Evolutionary conservation across 2,797 vertebrate genomes (phyloP).

Genomic region (Melanotaenia maccullochi): DNA sequence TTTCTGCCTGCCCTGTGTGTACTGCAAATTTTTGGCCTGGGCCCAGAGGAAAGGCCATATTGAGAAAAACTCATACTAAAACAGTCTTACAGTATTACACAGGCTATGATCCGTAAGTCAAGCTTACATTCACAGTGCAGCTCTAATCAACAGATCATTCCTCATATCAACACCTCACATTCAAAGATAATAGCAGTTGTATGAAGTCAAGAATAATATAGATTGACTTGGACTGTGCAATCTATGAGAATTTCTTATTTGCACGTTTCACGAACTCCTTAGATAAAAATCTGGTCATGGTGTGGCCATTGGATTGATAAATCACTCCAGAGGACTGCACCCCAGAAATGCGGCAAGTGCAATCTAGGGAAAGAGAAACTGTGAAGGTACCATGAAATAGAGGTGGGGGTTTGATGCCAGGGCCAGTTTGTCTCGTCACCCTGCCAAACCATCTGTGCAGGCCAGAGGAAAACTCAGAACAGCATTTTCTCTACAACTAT

Average conservation of each 20-base stretch:
- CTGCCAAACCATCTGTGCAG: conserved; percentile 85
- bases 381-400: conserved; percentile 87
- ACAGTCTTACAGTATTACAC: conserved; percentile 61
- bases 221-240: conserved; percentile 31
- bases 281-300: conserved; percentile 49
- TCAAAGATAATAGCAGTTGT: conserved; percentile 65
- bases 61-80: conserved; percentile 37
- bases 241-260: conserved; percentile 38
- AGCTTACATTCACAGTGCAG: conserved; percentile 55
- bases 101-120: conserved; percentile 41
- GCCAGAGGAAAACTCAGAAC: conserved; percentile 75
- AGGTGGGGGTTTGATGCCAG: conserved; percentile 82
- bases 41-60: conserved; percentile 49
- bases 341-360: conserved; percentile 68
- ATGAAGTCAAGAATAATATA: conserved; percentile 47
- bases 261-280: conserved; percentile 21
- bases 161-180: conserved; percentile 61
- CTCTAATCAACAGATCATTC: conserved; percentile 74
- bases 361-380: conserved; percentile 81
- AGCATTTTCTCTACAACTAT: conserved; percentile 68
- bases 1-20: conserved; percentile 80
- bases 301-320: conserved; percentile 63
- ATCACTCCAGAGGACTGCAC: conserved; percentile 55
- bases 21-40: conserved; percentile 36
- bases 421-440: conserved; percentile 84